These are phyloP conservation scores for Anguilla pacifica DNA, from an alignment of 2,797 vertebrate species.

Conservation along the genomic window DNA sequence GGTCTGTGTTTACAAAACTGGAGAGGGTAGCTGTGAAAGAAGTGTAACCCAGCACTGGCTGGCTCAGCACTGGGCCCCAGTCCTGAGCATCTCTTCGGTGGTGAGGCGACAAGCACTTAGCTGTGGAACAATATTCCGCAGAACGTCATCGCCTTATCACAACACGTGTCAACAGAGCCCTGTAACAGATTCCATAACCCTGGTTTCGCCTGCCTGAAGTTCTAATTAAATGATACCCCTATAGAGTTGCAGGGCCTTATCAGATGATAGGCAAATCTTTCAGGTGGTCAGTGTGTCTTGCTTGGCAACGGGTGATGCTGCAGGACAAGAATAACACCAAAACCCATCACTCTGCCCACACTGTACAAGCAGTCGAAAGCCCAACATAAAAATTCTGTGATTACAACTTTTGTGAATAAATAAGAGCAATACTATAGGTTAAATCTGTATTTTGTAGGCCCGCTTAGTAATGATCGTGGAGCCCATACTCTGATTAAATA, in stretches of 20 bases:
- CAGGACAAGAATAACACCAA: background rate
- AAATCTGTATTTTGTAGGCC: background rate
- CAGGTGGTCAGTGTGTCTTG: slow-evolving; percentile 51
- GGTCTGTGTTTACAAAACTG: slow-evolving; percentile 54
- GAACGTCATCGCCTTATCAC: slow-evolving; percentile 33
- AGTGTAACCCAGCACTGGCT: slow-evolving; percentile 46
- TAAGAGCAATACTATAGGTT: background rate
- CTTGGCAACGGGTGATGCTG: slow-evolving; percentile 53
- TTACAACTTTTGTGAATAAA: background rate
- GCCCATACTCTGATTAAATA: background rate
- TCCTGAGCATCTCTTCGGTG: slow-evolving; percentile 25
- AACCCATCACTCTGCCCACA: background rate
- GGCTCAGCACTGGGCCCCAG: slow-evolving; percentile 38
- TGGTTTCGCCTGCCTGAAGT: slow-evolving; percentile 35
- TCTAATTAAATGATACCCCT: slow-evolving; percentile 30
- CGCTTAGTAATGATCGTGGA: background rate
- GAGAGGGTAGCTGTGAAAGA: slow-evolving; percentile 35
- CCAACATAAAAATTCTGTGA: background rate
- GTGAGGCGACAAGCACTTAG: slow-evolving; percentile 28
- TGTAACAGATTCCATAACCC: slow-evolving; percentile 39
- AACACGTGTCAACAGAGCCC: slow-evolving; percentile 30
- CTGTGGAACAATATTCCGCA: slow-evolving; percentile 24
- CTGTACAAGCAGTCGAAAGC: background rate
- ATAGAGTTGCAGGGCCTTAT: slow-evolving; percentile 61
- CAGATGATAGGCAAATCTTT: slow-evolving; percentile 56